A percentile compares a stretch with the other conserved stretches of the same genome.
phyloP scores from a whole-genome alignment of 1,140 invertebrate genomes.

The Galleria mellonella region DNA sequence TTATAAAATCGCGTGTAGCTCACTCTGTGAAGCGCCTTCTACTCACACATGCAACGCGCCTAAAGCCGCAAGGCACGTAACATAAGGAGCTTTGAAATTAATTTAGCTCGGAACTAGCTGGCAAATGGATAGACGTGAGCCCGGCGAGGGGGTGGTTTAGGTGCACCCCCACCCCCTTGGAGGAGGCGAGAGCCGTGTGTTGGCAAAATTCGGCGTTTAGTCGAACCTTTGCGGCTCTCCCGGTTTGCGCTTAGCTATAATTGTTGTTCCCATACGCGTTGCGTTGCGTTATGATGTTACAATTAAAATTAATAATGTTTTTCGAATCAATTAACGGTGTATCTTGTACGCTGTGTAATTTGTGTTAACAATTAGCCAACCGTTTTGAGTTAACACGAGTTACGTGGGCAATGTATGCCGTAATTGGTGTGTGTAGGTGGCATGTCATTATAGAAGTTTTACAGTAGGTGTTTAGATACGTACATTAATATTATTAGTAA shows the following conservation, averaged over 20 bases:
- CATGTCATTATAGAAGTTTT: too few relatives aligned
- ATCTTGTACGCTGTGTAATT: background rate
- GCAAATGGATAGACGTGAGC: conserved; percentile 74
- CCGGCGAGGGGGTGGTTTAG: conserved; percentile 32
- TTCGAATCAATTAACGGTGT: background rate
- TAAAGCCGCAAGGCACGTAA: conserved; percentile 72
- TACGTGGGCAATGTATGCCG: too few relatives aligned
- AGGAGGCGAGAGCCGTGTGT: conserved; percentile 28
- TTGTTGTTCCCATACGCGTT: conserved; percentile 28
- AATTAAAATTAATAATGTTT: conserved; percentile 3
- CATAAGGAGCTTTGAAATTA: conserved; percentile 75
- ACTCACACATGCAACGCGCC: conserved; percentile 53
- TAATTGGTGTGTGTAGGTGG: too few relatives aligned
- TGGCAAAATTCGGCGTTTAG: conserved; percentile 70
- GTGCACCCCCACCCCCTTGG: conserved; percentile 14
- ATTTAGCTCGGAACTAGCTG: conserved; percentile 74
- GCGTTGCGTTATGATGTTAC: background rate
- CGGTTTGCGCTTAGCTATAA: conserved; percentile 48
- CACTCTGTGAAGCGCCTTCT: background rate
- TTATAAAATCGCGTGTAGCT: background rate
- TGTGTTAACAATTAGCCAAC: too few relatives aligned
- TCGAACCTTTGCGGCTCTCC: conserved; percentile 54
- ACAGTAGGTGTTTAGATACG: too few relatives aligned
- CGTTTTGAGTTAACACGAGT: too few relatives aligned
- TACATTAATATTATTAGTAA: too few relatives aligned